Evolutionary conservation across 2,888 invertebrate genomes (phyloP).

Genomic region (Eueremaeus valkanovi): DNA sequence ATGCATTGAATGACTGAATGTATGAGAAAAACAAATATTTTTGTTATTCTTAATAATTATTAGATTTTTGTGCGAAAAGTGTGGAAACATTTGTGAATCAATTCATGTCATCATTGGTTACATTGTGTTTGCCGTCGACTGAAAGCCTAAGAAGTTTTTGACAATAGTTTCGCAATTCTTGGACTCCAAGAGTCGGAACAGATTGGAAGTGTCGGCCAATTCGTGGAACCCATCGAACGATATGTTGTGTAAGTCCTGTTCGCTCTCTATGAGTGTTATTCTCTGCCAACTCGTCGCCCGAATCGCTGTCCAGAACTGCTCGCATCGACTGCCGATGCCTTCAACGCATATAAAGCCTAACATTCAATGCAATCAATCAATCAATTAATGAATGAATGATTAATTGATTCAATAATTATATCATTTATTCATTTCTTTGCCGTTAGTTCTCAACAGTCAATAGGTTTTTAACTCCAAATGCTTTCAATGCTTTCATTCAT

Average conservation of each 20-base stretch:
- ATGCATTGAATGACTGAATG: too few relatives aligned
- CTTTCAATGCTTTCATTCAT: neutral
- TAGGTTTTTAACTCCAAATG: neutral
- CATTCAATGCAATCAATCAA: too few relatives aligned
- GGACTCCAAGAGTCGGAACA: slow-evolving; percentile 26
- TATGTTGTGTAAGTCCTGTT: neutral
- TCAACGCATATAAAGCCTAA: slow-evolving; percentile 38
- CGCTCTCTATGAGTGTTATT: slow-evolving; percentile 36
- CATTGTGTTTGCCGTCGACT: neutral
- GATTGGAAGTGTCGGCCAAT: slow-evolving; percentile 27
- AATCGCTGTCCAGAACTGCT: slow-evolving; percentile 24
- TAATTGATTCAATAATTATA: too few relatives aligned
- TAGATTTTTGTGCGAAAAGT: too few relatives aligned
- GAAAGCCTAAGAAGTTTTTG: slow-evolving; percentile 30
- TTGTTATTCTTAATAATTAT: too few relatives aligned
- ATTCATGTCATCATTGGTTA: too few relatives aligned
- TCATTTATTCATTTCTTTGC: too few relatives aligned
- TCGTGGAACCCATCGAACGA: slow-evolving; percentile 32
- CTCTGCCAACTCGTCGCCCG: slow-evolving; percentile 31
- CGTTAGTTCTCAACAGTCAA: neutral
- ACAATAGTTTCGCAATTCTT: slow-evolving; percentile 29
- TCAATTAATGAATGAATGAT: too few relatives aligned
- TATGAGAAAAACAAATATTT: too few relatives aligned
- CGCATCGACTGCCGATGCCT: neutral
- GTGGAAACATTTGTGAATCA: too few relatives aligned